Evolutionary conservation across 2,113 vertebrate genomes (phyloP), one percentile per base, ranked within the genome.

Genomic region (Ceyx melanurus): DNA sequence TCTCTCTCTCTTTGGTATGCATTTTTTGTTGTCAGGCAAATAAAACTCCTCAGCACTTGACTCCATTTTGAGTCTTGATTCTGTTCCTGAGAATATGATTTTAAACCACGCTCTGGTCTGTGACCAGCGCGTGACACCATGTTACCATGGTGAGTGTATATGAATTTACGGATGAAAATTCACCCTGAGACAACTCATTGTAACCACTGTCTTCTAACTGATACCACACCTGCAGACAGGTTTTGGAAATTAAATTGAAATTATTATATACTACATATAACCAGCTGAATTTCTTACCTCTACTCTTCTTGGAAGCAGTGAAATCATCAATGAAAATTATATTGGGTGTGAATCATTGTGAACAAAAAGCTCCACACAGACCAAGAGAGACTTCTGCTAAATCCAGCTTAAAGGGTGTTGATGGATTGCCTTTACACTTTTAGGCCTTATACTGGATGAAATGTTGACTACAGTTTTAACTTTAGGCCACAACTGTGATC

Each of bases 181-280:
- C 46, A 86, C 31, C 70, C 66, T 10, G 31, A 4, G 90, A 70
- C 18, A 26, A 92, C 65, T 85, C 75, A 50, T 93, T 88, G 58
- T 88, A 71, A 67, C 58, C 67, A 77, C 58, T 93, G 64, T 91
- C 46, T 95, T 93, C 82, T 58, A 57, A 94, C 31, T 84, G 94
- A 90, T 96, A 80, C 71, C 79, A 95, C 92, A 96, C 93, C 86
- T 96, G 93, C 94, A 92, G 56, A 88, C 61, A 73, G 79, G 58
- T 94, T 97, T 94, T 97, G 86, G 88, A 97, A 97, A 97, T 96
- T 95, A 96, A 96, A 94, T 96, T 96, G 91, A 95, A 97, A 97
- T 97, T 97, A 96, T 90, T 96, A 65, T 83, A 74, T 96, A 96
- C 51, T 93, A 84, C 92, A 89, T 92, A 94, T 93, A 97, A 97